Percentiles rank a stretch among this genome's conserved stretches.
These are phyloP conservation scores for Ephestia elutella DNA, from an alignment of 1,140 invertebrate genomes.

Conservation along the genomic window DNA sequence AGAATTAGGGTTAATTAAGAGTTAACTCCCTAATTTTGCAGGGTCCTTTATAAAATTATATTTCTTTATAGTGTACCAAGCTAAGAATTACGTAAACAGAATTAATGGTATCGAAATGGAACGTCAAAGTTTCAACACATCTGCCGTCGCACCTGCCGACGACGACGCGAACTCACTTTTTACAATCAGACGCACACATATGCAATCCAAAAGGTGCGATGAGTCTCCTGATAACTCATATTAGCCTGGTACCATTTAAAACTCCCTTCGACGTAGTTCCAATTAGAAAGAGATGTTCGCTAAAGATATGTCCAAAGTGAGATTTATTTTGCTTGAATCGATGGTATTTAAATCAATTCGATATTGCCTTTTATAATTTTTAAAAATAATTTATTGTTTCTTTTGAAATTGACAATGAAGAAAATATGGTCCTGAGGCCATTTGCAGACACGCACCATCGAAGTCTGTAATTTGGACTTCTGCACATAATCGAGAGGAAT, in stretches of 20 bases:
- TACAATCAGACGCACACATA: conserved; percentile 32
- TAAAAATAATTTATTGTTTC: neutral
- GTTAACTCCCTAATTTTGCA: neutral
- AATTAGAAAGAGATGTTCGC: neutral
- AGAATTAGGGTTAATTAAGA: neutral
- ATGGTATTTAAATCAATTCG: neutral
- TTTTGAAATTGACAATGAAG: neutral
- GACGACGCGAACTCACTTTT: conserved; percentile 31
- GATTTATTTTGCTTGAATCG: neutral
- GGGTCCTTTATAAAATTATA: neutral
- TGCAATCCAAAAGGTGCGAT: conserved; percentile 14
- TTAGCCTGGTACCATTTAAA: conserved; percentile 30
- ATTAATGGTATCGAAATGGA: conserved; percentile 1
- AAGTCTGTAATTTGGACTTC: conserved; percentile 26
- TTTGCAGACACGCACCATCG: conserved; percentile 14
- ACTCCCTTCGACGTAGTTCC: conserved; percentile 3
- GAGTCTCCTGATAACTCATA: conserved; percentile 36
- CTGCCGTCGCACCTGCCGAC: conserved; percentile 53
- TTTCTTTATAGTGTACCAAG: neutral
- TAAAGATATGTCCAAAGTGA: neutral
- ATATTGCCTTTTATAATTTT: neutral
- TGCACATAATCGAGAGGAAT: conserved; percentile 28
- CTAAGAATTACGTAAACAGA: neutral
- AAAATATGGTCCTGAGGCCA: neutral
- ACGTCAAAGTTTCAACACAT: conserved; percentile 24